Evolutionary conservation across 2,113 vertebrate genomes (phyloP).

Genomic region (Nothoprocta pentlandii): DNA sequence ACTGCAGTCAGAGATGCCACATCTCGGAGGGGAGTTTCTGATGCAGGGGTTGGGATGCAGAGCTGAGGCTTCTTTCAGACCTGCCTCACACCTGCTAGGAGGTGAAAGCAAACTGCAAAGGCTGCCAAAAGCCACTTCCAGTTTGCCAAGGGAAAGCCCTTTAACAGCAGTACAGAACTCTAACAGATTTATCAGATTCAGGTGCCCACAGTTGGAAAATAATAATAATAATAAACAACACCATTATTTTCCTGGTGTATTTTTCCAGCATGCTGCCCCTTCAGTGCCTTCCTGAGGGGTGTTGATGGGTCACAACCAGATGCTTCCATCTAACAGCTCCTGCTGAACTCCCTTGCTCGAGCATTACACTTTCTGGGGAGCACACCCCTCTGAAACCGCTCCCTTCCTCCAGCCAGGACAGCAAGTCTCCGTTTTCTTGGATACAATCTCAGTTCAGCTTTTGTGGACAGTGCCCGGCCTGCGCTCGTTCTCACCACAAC

Average conservation of each 20-base stretch:
- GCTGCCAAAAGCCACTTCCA: not conserved
- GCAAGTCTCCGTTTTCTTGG: accelerated
- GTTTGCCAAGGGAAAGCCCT: not conserved
- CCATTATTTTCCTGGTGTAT: not conserved
- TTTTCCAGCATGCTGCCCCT: not conserved
- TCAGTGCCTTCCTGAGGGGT: not conserved
- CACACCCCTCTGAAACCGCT: not conserved
- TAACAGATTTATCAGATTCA: not conserved
- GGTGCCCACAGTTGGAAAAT: not conserved
- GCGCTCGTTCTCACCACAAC: not conserved
- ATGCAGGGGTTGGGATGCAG: not conserved
- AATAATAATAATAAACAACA: accelerated
- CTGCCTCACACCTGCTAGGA: not conserved
- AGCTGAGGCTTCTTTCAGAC: not conserved
- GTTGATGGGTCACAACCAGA: not conserved
- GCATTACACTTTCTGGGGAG: not conserved
- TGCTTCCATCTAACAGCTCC: not conserved
- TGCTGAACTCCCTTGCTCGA: not conserved
- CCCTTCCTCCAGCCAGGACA: not conserved
- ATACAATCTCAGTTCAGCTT: not conserved
- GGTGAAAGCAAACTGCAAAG: not conserved
- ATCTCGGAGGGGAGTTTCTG: not conserved
- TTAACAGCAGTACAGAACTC: not conserved
- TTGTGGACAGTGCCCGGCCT: not conserved
- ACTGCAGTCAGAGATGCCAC: not conserved